Evolutionary conservation across 2,113 vertebrate genomes (phyloP).

Genomic region (Malurus elegans): DNA sequence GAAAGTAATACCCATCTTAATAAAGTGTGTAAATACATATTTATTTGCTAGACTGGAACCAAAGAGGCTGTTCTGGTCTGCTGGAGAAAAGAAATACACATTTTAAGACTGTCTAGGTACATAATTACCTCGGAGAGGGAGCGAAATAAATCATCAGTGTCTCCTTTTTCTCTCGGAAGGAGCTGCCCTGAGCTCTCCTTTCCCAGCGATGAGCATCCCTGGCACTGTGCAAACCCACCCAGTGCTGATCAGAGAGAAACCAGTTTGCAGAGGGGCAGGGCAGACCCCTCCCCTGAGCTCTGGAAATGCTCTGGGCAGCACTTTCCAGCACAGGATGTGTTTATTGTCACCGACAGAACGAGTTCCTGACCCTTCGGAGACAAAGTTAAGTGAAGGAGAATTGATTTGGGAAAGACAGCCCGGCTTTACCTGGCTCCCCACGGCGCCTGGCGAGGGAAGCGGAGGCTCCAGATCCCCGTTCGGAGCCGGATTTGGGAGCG

Average conservation of each 20-base stretch:
- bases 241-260: neutral
- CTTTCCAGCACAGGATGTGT: neutral
- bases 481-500: neutral
- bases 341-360: accelerated
- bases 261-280: neutral
- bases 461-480: neutral
- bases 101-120: slow-evolving; percentile 50
- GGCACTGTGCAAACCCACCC: accelerated
- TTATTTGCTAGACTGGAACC: slow-evolving; percentile 58
- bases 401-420: neutral
- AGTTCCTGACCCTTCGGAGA: neutral
- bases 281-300: neutral
- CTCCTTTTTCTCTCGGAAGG: neutral
- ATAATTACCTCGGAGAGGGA: slow-evolving; percentile 47
- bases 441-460: accelerated
- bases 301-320: neutral
- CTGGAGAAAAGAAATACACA: slow-evolving; percentile 8
- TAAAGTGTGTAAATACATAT: slow-evolving; percentile 63
- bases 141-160: slow-evolving; percentile 40
- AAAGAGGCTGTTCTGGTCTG: slow-evolving; percentile 46
- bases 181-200: neutral
- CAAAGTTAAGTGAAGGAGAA: neutral
- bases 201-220: neutral
- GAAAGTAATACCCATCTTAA: slow-evolving; percentile 49
- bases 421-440: neutral